These are phyloP conservation scores for Triplophysa tibetana DNA, from an alignment of 2,113 vertebrate species.

Conservation along the genomic window DNA sequence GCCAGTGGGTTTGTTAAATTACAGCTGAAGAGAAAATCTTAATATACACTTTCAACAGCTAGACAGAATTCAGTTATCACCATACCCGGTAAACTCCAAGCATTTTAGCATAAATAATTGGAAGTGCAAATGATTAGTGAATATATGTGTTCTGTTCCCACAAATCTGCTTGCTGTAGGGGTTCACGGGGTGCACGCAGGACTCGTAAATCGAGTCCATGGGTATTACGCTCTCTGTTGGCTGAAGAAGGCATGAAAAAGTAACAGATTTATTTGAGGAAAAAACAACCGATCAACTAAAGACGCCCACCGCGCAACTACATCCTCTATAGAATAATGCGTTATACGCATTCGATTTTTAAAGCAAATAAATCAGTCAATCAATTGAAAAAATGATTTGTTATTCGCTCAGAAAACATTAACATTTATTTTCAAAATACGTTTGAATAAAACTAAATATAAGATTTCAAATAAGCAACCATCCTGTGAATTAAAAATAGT, in stretches of 20 bases:
- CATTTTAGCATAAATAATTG: conserved; percentile 7
- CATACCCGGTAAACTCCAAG: neutral
- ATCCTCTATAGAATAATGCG: conserved; percentile 29
- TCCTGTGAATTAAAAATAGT: neutral
- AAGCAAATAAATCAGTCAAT: neutral
- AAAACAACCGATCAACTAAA: conserved; percentile 18
- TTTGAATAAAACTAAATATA: neutral
- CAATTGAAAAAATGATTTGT: neutral
- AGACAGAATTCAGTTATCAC: neutral
- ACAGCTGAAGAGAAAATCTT: neutral
- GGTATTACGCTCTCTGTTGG: conserved; percentile 80
- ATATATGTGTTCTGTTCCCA: neutral
- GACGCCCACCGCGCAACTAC: conserved; percentile 26
- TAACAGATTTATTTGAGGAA: conserved; percentile 9
- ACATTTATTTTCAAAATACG: neutral
- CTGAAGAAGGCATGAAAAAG: conserved; percentile 63
- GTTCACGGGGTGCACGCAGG: conserved; percentile 15
- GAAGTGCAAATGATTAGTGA: conserved; percentile 1
- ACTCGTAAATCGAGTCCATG: conserved; percentile 53
- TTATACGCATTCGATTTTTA: conserved; percentile 8
- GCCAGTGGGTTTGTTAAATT: neutral
- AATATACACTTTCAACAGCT: neutral
- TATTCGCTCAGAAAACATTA: neutral
- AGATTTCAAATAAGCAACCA: neutral
- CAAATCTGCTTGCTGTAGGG: neutral